Evolutionary conservation across 2,797 vertebrate species (phyloP), one percentile per base, ranked within the genome.

Genomic region (Manis crassicaudata): DNA sequence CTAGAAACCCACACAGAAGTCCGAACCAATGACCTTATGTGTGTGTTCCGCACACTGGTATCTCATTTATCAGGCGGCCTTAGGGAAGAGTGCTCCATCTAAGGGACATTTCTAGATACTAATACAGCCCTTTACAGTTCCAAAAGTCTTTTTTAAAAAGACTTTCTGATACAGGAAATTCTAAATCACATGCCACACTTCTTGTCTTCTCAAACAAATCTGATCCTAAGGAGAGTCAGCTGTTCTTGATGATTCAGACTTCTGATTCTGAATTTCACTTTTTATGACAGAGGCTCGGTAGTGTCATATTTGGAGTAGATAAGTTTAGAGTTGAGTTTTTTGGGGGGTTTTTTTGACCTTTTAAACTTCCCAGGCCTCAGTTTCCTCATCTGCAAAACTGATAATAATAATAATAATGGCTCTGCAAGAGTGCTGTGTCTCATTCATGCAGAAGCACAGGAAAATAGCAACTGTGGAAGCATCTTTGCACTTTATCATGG

Each of bases 231-330:
- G 50, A 58, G 37, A 75, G 29, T 68, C 37, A 58, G 2, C 40
- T 75, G 54, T 60, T 52, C 76, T 87, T 35, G 2, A 16, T 95
- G 80, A 84, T n/a, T 94, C 84, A 81, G 43, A 46, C 72, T 46
- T 77, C 17, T 40, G 29, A 70, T 91, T 95, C 79, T 90, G 46
- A 77, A 63, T 23, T 25, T 85, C 11, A 54, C 32, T 81, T 75
- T 63, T 70, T 72, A 52, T 7, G 46, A 56, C 32, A 46, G 54
- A 73, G 54, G n/a, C 73, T 40, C 7, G 23, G 23, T 83, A 14
- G 46, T 35, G 21, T 50, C 73, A 12, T 72, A 23, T 32, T 73
- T 72, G 50, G 20, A 60, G 63, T 29, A 11, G 52, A 52, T n/a
- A 37, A 68, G 12, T 50, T 94, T 54, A 76, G 18, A 67, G 35